Conservation (phyloP, 2,113 vertebrate species). For the Phycodurus eques region DNA sequence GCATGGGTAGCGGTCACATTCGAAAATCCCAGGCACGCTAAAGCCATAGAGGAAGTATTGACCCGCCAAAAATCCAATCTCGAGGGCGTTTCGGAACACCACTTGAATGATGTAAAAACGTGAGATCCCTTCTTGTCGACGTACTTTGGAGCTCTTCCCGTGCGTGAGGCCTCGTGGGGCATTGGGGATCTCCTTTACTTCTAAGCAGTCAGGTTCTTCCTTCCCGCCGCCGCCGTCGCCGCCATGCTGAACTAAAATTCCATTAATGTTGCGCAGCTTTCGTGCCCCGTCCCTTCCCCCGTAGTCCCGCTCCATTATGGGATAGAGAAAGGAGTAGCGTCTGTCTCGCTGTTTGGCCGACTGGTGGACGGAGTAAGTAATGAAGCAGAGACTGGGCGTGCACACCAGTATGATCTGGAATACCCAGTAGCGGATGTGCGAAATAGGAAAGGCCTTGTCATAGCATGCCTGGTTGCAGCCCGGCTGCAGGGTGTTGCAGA, state of each 20-base stretch:
- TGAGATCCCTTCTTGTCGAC: conserved; percentile 83
- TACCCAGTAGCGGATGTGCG: conserved; percentile 91
- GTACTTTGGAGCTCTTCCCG: conserved; percentile 73
- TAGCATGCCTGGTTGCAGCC: conserved; percentile 91
- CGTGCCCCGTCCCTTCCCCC: conserved; percentile 59
- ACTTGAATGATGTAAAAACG: conserved; percentile 89
- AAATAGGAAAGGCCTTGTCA: conserved; percentile 87
- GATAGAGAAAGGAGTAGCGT: conserved; percentile 80
- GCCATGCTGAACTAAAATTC: conserved; percentile 72
- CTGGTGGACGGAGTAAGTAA: conserved; percentile 88
- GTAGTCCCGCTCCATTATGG: conserved; percentile 77
- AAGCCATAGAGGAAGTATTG: conserved; percentile 90
- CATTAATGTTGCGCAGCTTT: conserved; percentile 74
- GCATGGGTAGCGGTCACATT: conserved; percentile 85
- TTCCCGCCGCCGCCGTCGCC: conserved; percentile 60
- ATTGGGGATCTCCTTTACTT: conserved; percentile 79
- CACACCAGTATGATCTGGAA: conserved; percentile 92
- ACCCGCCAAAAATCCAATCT: conserved; percentile 84
- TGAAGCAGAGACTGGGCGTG: conserved; percentile 89
- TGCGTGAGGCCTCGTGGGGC: conserved; percentile 62
- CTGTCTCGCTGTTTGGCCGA: conserved; percentile 84
- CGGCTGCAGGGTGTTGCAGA: conserved; percentile 87
- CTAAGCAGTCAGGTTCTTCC: conserved; percentile 76
- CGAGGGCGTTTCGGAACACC: conserved; percentile 85
- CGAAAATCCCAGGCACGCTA: conserved; percentile 81